Base-by-base conservation (phyloP, 2,797 vertebrate species). In the Champsocephalus gunnari region DNA sequence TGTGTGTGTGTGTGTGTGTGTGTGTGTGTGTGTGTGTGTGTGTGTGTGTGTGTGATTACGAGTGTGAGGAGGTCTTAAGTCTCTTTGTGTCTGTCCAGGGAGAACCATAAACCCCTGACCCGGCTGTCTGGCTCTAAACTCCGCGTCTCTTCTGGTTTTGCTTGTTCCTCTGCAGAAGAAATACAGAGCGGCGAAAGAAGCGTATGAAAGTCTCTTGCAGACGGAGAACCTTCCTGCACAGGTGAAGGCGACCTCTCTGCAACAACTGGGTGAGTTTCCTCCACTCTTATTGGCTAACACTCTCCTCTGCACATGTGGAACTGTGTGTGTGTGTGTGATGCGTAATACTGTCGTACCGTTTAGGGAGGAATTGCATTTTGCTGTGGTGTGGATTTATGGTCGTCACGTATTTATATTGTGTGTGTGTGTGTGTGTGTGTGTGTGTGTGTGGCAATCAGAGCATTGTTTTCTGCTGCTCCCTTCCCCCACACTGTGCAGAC, bases 231-330 rank as follows among this genome's bases (percentile, higher is more conserved):
- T 99, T 94, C 96, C 98, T 93, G 95, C 96, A 90, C 97, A 98
- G 96, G 98, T 99, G 94, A 99, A 99, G 96, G 98, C 98, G 80
- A 97, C 96, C 87, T 96, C 98, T 77, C 95, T 99, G 91, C 98
- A 99, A 94, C 98, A 99, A 93, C 95, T 99, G 89, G 98, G 98
- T 97, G 95, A 95, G 97, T 96, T 58, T 76, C 53, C 12, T 12
- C 56, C 63, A 6, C n/a, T 67, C 43, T 11, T 5, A 4, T 10
- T 7, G 38, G 17, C 41, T 8, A 0, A 45, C n/a, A 9, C 12
- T 17, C 12, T 50, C 9, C 9, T 17, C 21, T 43, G 54, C 24
- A 17, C 9, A 16, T 43, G 9, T 68, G 24, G 44, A 45, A 19
- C 8, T 38, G 34, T 38, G 34, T 38, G 63, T 19, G 19, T 19